A percentile compares a stretch with the other conserved stretches of the same genome.
These are phyloP conservation scores for Ranitomeya variabilis DNA, from an alignment of 2,113 vertebrate species.

Conservation along the genomic window DNA sequence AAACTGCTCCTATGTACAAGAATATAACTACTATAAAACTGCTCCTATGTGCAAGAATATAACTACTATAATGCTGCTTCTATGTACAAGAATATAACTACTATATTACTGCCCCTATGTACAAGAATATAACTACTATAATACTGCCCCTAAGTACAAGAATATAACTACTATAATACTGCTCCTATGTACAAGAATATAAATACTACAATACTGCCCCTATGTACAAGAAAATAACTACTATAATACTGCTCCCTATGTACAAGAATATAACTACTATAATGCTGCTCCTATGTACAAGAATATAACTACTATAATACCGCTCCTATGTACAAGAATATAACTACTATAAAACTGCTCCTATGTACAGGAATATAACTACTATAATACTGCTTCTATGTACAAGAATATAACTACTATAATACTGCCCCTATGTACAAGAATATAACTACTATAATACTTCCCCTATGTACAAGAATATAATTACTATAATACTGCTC, in stretches of 20 bases:
- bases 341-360: background rate
- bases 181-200: too few species aligned
- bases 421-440: too few species aligned
- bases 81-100: background rate
- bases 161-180: too few species aligned
- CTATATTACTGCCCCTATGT: background rate
- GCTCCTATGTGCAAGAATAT: background rate
- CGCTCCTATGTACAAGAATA: background rate
- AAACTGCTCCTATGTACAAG: background rate
- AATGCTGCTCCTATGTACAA: background rate
- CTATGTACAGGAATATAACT: too few species aligned
- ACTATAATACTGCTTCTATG: too few species aligned
- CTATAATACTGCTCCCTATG: background rate
- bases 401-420: too few species aligned
- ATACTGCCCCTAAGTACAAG: background rate
- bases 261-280: too few species aligned
- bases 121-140: conserved; percentile 6
- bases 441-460: too few species aligned
- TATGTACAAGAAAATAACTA: background rate
- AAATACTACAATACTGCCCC: too few species aligned
- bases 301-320: conserved; percentile 2
- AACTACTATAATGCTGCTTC: conserved; percentile 21
- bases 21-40: background rate
- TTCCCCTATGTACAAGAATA: too few species aligned
- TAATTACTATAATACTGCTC: too few species aligned